Evolutionary conservation across 2,797 vertebrate species (phyloP), one percentile per base, ranked within the genome.

Genomic region (Loris lydekkerianus): DNA sequence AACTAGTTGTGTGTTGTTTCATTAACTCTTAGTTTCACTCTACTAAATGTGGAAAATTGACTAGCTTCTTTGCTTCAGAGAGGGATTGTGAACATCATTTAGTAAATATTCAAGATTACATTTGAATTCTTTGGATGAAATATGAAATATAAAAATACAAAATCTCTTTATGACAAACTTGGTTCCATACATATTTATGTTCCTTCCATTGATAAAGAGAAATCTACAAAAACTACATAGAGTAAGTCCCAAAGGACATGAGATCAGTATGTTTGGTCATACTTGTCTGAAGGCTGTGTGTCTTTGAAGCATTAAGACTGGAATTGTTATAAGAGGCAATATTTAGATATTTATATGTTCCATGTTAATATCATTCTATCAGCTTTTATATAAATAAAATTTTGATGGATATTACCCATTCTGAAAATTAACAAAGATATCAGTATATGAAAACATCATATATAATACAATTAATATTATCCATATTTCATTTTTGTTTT

Each of bases 51-150:
- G 29, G 43, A 69, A 56, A 21, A 27, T n/a, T 83, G 75, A 34
- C n/a, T n/a, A 40, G 14, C 2, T 67, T 31, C 37, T 93, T 72
- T 67, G 6, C 40, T 83, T 92, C 34, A 70, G 63, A 27, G 17
- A 78, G 29, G 70, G 21, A 67, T 25, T 46, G 14, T 77, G 61
- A 95, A 29, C 46, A 25, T n/a, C 17, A 7, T 58, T 92, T 53
- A 65, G 67, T 58, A 80, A 85, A 81, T 58, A 67, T 53, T 91
- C 34, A 78, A 89, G 56, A 75, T 86, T 37, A 73, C 40, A 84
- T 92, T 90, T 86, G 40, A 25, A 65, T 77, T 92, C 53, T 87
- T 67, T 91, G 49, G 21, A 23, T 72, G 27, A 85, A 85, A 82
- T 95, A 3, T 72, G 31, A 3, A 49, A 49, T 49, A 76, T 72